Evolutionary conservation across 2,797 vertebrate genomes (phyloP).

Genomic region (Phrynocephalus forsythii): DNA sequence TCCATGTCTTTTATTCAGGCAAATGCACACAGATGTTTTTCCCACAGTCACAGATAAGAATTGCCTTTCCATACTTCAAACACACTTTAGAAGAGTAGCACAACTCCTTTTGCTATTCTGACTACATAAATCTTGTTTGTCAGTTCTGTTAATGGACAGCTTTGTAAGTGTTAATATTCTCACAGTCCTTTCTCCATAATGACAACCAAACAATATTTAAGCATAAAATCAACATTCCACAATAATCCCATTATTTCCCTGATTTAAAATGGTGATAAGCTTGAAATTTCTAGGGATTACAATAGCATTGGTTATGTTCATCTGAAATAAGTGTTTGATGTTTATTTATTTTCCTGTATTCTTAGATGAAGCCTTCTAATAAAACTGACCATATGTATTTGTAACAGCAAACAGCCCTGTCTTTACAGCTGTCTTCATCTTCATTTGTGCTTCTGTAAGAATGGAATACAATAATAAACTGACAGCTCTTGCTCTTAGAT

Average conservation of each 20-base stretch:
- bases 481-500: background rate
- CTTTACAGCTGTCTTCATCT: background rate
- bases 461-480: background rate
- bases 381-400: background rate
- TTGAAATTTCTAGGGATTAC: too few species aligned
- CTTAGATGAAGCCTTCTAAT: background rate
- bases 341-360: background rate
- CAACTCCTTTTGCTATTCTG: background rate
- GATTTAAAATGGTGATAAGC: background rate
- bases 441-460: constrained; percentile 4
- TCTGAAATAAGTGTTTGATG: background rate
- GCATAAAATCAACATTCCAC: background rate
- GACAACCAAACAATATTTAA: background rate
- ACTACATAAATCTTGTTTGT: background rate
- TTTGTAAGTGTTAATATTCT: background rate
- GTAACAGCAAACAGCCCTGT: background rate
- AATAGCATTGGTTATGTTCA: too few species aligned
- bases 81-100: background rate
- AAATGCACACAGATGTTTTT: background rate
- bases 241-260: background rate
- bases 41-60: background rate
- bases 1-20: constrained; percentile 10
- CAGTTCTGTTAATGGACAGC: background rate
- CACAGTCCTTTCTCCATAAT: background rate
- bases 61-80: constrained; percentile 9